These are phyloP conservation scores for Eulemur rufifrons DNA, from an alignment of 2,113 vertebrate species.

Conservation along the genomic window DNA sequence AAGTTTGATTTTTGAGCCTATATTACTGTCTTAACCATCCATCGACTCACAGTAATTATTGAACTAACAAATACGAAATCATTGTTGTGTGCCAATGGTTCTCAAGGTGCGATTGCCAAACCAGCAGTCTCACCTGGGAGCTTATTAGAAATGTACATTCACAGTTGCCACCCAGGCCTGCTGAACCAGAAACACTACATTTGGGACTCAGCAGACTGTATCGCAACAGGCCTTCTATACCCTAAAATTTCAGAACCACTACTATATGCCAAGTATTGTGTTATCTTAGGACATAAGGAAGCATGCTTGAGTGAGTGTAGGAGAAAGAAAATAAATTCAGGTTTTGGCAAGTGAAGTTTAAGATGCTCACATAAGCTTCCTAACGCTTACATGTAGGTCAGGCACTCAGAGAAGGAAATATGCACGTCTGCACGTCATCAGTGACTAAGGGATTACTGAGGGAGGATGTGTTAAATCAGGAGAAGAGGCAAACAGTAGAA, in stretches of 20 bases:
- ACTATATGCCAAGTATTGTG: not conserved
- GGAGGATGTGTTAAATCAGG: not conserved
- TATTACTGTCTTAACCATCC: not conserved
- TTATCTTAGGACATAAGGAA: conserved; percentile 44
- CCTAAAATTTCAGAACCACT: conserved; percentile 3
- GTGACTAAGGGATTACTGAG: not conserved
- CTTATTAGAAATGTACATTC: not conserved
- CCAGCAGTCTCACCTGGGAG: not conserved
- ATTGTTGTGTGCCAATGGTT: not conserved
- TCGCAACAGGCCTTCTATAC: not conserved
- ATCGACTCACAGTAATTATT: not conserved
- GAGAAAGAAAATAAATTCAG: conserved; percentile 5
- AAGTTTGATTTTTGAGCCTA: not conserved
- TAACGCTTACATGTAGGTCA: conserved; percentile 40
- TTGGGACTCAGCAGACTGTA: not conserved
- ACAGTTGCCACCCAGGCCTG: not conserved
- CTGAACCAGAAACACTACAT: not conserved
- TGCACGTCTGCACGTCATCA: not conserved
- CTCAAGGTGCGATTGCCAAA: not conserved
- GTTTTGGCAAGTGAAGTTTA: conserved; percentile 44
- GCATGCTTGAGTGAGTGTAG: not conserved
- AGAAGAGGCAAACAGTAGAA: not conserved
- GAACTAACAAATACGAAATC: not conserved
- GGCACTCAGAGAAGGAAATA: not conserved
- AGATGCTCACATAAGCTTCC: not conserved